Conservation (phyloP, 2,797 vertebrate genomes). For the Australoheros facetus region DNA sequence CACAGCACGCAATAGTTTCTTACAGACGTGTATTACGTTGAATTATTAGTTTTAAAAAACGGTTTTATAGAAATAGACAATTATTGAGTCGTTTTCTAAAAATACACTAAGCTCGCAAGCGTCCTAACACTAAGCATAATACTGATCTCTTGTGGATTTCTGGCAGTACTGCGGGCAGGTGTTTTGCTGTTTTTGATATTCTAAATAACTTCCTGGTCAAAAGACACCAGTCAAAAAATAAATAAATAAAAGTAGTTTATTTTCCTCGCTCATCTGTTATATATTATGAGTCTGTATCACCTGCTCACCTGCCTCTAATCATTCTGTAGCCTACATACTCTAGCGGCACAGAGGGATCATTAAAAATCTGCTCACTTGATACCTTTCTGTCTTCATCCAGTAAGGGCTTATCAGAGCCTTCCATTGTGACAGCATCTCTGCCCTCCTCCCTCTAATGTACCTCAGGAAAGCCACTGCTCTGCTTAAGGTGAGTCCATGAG, state of each 20-base stretch:
- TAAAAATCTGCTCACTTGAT: constrained; percentile 28
- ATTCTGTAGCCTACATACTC: neutral
- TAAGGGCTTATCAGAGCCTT: constrained; percentile 51
- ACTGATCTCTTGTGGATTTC: constrained; percentile 46
- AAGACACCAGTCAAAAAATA: neutral
- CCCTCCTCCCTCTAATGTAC: constrained; percentile 26
- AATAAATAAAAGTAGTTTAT: neutral
- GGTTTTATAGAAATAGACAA: neutral
- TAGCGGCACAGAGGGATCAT: constrained; percentile 4
- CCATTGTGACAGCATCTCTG: constrained; percentile 33
- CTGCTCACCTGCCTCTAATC: neutral
- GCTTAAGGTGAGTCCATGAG: constrained; percentile 37
- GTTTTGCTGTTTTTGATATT: neutral
- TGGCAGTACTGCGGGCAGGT: neutral
- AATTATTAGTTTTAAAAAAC: neutral
- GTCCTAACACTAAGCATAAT: neutral
- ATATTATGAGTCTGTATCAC: neutral
- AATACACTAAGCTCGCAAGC: too few relatives aligned
- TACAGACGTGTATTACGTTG: neutral
- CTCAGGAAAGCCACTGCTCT: constrained; percentile 45
- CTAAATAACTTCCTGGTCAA: neutral
- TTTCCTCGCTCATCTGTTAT: neutral
- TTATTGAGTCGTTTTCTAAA: neutral
- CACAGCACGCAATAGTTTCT: neutral
- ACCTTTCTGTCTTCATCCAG: constrained; percentile 41